Evolutionary conservation across 2,888 invertebrate species (phyloP).

Genomic region (Clepsis dumicolana): DNA sequence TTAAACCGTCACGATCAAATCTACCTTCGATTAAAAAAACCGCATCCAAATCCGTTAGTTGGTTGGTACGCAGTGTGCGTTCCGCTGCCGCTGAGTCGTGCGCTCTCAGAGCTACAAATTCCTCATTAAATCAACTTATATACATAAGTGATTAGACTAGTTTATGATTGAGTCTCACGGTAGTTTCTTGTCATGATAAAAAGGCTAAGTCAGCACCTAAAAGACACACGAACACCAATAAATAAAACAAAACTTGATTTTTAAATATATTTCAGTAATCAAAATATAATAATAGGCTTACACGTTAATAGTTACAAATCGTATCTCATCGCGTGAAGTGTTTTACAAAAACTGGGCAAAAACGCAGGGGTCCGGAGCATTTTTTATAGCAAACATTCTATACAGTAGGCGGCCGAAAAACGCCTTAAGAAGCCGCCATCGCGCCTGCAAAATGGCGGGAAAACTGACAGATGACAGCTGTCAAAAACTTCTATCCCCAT

Average conservation of each 20-base stretch:
- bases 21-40: no score
- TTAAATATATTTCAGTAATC: slow-evolving; percentile 86
- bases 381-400: slow-evolving; percentile 37
- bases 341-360: slow-evolving; percentile 53
- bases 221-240: slow-evolving; percentile 40
- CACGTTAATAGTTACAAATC: slow-evolving; percentile 83
- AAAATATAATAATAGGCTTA: slow-evolving; percentile 87
- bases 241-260: slow-evolving; percentile 71
- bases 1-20: no score
- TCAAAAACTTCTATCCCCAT: slow-evolving; percentile 15
- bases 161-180: no score
- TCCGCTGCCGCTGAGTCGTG: no score
- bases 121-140: no score
- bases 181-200: no score
- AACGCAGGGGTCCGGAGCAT: slow-evolving; percentile 45
- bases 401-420: slow-evolving; percentile 45
- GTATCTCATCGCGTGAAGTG: slow-evolving; percentile 74
- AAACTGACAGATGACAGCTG: slow-evolving; percentile 33
- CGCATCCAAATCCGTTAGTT: no score
- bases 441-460: slow-evolving; percentile 44
- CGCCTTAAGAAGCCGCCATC: slow-evolving; percentile 47
- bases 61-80: no score
- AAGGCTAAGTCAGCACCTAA: no score
- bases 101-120: no score
- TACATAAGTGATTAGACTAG: no score